A percentile compares a stretch with the other conserved stretches of the same genome.
Evolutionary conservation across 2,113 vertebrate species (phyloP).

Genomic region (Phalacrocorax pelagicus): DNA sequence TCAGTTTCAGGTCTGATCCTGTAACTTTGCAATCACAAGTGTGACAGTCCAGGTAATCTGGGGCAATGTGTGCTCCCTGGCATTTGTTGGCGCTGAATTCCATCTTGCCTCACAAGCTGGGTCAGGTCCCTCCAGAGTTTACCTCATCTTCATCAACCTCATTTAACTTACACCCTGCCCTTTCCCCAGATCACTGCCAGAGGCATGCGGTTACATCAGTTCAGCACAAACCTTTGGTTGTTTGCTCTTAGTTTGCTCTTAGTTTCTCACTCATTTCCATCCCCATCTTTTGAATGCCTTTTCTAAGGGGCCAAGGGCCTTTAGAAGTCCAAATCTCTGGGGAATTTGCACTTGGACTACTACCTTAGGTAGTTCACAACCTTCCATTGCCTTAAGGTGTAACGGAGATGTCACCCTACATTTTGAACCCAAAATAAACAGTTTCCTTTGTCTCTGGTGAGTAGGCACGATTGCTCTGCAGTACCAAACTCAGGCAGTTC

Average conservation of each 20-base stretch:
- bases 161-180: neutral
- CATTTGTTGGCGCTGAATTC: neutral
- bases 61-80: neutral
- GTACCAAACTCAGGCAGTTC: neutral
- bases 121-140: conserved; percentile 35
- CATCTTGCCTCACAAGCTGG: conserved; percentile 24
- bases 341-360: neutral
- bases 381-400: neutral
- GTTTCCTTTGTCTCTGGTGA: neutral
- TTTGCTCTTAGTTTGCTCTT: neutral
- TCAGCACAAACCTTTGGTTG: neutral
- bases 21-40: neutral
- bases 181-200: neutral
- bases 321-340: neutral
- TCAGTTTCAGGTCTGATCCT: conserved; percentile 39
- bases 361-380: neutral
- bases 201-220: neutral
- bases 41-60: neutral
- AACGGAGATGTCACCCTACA: neutral
- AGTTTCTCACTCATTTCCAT: neutral
- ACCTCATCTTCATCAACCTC: conserved; percentile 9
- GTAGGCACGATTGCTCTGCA: neutral
- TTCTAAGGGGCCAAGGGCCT: neutral
- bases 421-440: neutral
- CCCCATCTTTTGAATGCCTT: neutral